Conservation (phyloP, 2,797 vertebrate genomes). For the Parauchenoglanis ngamensis region DNA sequence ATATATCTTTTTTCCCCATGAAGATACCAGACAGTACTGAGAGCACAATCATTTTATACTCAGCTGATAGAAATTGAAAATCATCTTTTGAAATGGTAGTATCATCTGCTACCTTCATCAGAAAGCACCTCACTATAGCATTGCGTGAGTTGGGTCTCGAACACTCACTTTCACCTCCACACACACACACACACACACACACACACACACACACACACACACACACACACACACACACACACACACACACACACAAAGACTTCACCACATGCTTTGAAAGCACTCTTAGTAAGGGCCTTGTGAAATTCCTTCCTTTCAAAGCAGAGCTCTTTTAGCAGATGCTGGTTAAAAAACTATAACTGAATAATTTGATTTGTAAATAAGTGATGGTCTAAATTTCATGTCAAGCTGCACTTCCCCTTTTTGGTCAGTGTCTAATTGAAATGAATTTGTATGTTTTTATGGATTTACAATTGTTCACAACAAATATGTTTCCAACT, state of each 20-base stretch:
- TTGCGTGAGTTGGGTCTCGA: conserved; percentile 62
- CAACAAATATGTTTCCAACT: not conserved
- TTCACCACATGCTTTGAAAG: not conserved
- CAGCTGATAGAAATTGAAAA: conserved; percentile 72
- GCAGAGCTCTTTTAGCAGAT: not conserved
- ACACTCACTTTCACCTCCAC: conserved; percentile 45
- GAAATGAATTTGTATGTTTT: not conserved
- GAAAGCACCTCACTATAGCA: conserved; percentile 55
- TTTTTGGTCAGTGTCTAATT: not conserved
- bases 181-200: conserved; percentile 7
- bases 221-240: conserved; percentile 5
- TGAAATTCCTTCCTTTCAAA: not conserved
- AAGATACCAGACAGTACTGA: conserved; percentile 66
- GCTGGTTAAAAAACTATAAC: not conserved
- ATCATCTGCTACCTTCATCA: conserved; percentile 61
- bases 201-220: conserved; percentile 11
- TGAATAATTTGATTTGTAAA: not conserved
- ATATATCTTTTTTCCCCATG: conserved; percentile 58
- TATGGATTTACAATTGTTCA: not conserved
- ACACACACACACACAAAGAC: not conserved
- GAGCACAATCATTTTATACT: conserved; percentile 68
- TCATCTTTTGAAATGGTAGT: conserved; percentile 64
- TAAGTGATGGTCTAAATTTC: not conserved
- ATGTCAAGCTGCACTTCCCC: not conserved
- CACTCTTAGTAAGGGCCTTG: not conserved